phyloP scores from a whole-genome alignment of 2,797 vertebrate species.

The Allobates femoralis region DNA sequence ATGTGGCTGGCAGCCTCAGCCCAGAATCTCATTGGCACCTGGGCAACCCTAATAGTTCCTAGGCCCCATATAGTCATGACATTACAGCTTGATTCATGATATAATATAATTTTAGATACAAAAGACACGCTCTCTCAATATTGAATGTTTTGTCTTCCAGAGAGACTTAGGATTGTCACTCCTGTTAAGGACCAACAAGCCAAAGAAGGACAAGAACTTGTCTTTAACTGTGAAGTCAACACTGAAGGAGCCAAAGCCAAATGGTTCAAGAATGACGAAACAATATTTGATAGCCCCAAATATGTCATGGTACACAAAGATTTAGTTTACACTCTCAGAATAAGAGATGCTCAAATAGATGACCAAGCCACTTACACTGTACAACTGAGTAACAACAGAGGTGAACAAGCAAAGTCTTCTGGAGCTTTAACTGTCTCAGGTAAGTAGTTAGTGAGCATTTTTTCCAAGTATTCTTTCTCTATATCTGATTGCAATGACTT shows the following conservation, averaged over 20 bases:
- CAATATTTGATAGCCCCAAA: conserved; percentile 94
- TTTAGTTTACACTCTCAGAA: conserved; percentile 91
- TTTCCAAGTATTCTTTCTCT: background rate
- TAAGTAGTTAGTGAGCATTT: conserved; percentile 68
- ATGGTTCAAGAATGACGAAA: conserved; percentile 92
- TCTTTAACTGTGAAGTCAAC: conserved; percentile 97
- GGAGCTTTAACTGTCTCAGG: conserved; percentile 87
- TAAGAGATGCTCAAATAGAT: conserved; percentile 84
- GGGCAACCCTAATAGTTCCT: too few relatives aligned
- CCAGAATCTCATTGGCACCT: too few relatives aligned
- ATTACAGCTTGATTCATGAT: too few relatives aligned
- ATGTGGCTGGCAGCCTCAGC: too few relatives aligned
- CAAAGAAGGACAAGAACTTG: conserved; percentile 88
- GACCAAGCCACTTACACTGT: conserved; percentile 87
- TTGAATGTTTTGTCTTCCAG: conserved; percentile 73
- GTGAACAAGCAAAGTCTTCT: conserved; percentile 87
- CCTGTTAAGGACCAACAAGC: conserved; percentile 90
- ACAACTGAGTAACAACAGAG: conserved; percentile 87
- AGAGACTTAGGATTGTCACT: conserved; percentile 92
- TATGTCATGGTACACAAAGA: conserved; percentile 92
- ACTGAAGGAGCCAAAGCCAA: conserved; percentile 95
- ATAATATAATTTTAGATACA: too few relatives aligned
- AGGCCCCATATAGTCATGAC: too few relatives aligned
- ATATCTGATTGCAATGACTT: background rate
- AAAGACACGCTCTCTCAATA: background rate